Percentiles rank a stretch among this genome's conserved stretches.
These are phyloP conservation scores for Eulemur albifrons DNA, from an alignment of 2,797 vertebrate species.

Conservation along the genomic window DNA sequence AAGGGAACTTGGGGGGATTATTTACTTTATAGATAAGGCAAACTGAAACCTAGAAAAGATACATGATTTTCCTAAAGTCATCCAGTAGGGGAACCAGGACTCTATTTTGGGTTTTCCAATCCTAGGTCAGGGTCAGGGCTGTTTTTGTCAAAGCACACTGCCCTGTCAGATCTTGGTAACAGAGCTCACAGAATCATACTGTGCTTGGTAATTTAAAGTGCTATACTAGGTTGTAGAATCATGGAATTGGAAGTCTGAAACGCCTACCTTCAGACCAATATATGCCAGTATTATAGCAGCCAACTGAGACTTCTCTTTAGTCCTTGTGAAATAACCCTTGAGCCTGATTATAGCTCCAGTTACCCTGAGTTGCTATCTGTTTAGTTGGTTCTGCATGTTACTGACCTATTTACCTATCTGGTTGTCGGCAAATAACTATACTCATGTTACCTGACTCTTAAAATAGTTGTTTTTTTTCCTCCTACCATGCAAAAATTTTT, in stretches of 20 bases:
- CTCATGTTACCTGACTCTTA: not conserved
- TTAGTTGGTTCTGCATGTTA: not conserved
- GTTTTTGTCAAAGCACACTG: not conserved
- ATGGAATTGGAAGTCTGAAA: not conserved
- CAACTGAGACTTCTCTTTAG: not conserved
- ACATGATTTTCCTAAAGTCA: not conserved
- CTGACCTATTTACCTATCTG: not conserved
- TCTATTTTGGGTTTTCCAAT: not conserved
- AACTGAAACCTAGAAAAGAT: not conserved
- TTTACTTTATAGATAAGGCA: not conserved
- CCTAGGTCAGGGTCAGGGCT: not conserved
- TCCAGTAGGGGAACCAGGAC: not conserved
- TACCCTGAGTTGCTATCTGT: not conserved
- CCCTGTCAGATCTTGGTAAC: not conserved
- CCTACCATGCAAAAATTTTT: not conserved
- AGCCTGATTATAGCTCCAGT: not conserved
- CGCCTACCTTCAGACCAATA: not conserved
- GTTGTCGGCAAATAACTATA: not conserved
- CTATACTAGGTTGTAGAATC: not conserved
- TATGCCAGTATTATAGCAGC: not conserved
- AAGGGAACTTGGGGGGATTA: not conserved
- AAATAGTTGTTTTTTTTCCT: not conserved
- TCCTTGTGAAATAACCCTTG: not conserved
- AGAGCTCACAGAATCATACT: not conserved
- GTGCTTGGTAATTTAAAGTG: not conserved